These are phyloP conservation scores for Osmerus mordax DNA, from an alignment of 2,113 vertebrate genomes.

Conservation along the genomic window DNA sequence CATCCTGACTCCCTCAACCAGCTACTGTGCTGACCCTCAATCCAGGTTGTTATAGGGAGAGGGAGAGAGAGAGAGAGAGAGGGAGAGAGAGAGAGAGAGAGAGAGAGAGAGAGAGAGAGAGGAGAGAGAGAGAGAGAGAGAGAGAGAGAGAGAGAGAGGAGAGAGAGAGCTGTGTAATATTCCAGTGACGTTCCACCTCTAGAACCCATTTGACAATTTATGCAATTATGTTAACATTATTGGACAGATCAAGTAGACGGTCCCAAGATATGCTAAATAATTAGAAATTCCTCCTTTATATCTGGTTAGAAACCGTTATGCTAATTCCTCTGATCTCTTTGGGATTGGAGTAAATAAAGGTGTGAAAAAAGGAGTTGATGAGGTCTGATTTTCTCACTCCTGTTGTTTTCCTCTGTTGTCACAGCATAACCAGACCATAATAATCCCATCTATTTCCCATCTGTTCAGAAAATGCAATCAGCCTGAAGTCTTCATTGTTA, in stretches of 20 bases:
- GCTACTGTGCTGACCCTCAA: constrained; percentile 39
- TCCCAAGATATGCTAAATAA: constrained; percentile 81
- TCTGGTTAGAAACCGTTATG: constrained; percentile 79
- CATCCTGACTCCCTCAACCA: constrained; percentile 13
- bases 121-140: no score
- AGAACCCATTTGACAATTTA: constrained; percentile 68
- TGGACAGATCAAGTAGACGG: constrained; percentile 72
- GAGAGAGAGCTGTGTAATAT: constrained; percentile 53
- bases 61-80: background rate
- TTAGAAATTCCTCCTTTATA: constrained; percentile 77
- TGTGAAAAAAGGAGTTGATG: constrained; percentile 70
- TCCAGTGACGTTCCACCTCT: constrained; percentile 45
- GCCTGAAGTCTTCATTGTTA: constrained; percentile 35
- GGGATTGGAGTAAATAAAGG: constrained; percentile 78
- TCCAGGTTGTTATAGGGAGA: constrained; percentile 32
- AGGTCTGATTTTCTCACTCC: constrained; percentile 69
- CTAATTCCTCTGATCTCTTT: constrained; percentile 72
- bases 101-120: background rate
- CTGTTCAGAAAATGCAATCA: constrained; percentile 58
- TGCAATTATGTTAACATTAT: constrained; percentile 83
- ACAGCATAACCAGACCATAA: constrained; percentile 63
- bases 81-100: background rate
- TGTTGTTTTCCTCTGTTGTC: constrained; percentile 71
- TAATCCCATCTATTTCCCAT: constrained; percentile 68
- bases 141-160: constrained; percentile 10